Conservation (phyloP, 2,113 vertebrate species). For the Scomber japonicus region DNA sequence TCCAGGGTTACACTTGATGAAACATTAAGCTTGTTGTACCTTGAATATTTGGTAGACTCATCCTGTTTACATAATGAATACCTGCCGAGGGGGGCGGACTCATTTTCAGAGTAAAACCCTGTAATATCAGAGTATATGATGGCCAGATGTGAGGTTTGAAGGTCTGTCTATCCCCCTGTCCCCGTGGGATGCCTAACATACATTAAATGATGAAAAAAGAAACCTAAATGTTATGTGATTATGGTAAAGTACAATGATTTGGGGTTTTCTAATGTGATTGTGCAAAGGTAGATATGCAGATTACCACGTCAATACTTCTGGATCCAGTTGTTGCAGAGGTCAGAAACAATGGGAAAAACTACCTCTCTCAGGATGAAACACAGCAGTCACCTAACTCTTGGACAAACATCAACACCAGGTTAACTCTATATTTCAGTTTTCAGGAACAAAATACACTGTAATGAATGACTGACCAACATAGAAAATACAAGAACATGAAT, state of each 20-base stretch:
- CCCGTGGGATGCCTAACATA: background rate
- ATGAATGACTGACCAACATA: too few relatives aligned
- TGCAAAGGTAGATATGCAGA: conserved; percentile 25
- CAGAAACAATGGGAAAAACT: background rate
- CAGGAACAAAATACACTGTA: background rate
- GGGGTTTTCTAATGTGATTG: conserved; percentile 44
- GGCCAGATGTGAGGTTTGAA: conserved; percentile 49
- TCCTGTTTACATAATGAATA: conserved; percentile 54
- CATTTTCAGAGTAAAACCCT: background rate
- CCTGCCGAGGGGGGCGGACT: conserved; percentile 10
- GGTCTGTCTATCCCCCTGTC: background rate
- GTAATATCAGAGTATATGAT: background rate
- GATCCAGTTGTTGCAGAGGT: background rate
- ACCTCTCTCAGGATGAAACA: too few relatives aligned
- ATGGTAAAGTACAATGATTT: conserved; percentile 25
- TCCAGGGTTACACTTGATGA: conserved; percentile 30
- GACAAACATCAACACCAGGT: background rate
- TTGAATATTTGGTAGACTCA: conserved; percentile 26
- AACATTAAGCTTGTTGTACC: conserved; percentile 52
- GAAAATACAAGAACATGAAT: background rate
- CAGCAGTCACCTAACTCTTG: too few relatives aligned
- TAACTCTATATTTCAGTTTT: background rate
- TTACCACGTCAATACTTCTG: background rate
- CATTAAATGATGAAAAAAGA: conserved; percentile 31
- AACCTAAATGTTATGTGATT: conserved; percentile 28